These are phyloP conservation scores for Megaceryle torquata DNA, from an alignment of 2,113 vertebrate species.

Conservation along the genomic window DNA sequence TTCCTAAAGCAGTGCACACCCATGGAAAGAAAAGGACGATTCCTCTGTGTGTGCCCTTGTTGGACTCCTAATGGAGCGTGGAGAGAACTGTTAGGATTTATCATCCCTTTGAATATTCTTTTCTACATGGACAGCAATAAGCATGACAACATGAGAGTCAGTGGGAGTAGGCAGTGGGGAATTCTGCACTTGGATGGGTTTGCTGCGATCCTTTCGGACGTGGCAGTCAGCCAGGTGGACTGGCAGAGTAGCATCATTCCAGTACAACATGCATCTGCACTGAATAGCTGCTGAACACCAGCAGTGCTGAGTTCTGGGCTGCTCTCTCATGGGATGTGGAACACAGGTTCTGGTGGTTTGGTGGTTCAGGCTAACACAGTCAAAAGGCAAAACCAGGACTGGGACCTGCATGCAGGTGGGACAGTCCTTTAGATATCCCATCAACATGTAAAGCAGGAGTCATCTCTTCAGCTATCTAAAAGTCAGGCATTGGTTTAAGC, in stretches of 20 bases:
- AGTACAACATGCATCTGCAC: neutral
- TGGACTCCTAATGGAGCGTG: neutral
- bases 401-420: neutral
- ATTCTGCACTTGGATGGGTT: neutral
- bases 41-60: neutral
- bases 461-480: neutral
- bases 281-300: neutral
- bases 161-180: neutral
- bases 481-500: neutral
- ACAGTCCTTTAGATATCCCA: neutral
- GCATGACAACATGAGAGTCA: neutral
- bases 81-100: neutral
- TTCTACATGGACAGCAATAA: neutral
- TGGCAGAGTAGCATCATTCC: neutral
- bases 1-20: neutral
- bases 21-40: neutral
- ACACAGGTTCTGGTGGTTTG: neutral
- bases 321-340: fast-evolving
- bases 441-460: neutral
- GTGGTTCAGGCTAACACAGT: neutral
- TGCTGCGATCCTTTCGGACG: neutral
- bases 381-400: neutral
- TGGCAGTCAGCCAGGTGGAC: neutral
- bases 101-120: neutral
- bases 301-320: neutral